These are phyloP conservation scores for Avahi laniger DNA, from an alignment of 2,797 vertebrate species.

Conservation along the genomic window DNA sequence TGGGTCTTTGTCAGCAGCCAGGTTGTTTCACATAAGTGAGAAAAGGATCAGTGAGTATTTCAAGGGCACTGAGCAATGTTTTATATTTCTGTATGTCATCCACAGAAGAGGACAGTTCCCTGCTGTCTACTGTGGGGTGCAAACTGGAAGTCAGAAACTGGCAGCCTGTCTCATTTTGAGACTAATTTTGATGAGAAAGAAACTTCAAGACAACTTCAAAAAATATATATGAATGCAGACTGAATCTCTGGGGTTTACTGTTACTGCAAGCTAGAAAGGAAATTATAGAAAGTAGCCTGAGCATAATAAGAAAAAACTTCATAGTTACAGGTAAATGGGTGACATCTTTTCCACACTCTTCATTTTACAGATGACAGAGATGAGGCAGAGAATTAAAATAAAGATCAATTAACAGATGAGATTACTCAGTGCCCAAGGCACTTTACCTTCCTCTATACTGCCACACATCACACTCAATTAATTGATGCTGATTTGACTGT, in stretches of 20 bases:
- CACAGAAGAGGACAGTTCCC: background rate
- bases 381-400: background rate
- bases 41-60: background rate
- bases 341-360: background rate
- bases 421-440: background rate
- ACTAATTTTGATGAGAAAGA: background rate
- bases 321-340: background rate
- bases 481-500: background rate
- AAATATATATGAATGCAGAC: background rate
- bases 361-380: background rate
- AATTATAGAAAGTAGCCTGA: background rate
- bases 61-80: background rate
- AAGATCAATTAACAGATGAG: background rate
- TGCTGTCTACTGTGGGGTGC: background rate
- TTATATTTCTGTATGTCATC: background rate
- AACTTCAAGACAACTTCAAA: background rate
- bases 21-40: background rate
- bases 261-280: background rate
- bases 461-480: background rate
- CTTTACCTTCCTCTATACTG: background rate
- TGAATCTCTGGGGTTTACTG: background rate
- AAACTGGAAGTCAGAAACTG: background rate
- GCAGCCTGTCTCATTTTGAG: background rate
- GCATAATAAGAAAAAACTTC: background rate
- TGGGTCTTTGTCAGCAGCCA: background rate